Evolutionary conservation across 1,140 invertebrate genomes (phyloP).

Genomic region (Pomacea maculata): DNA sequence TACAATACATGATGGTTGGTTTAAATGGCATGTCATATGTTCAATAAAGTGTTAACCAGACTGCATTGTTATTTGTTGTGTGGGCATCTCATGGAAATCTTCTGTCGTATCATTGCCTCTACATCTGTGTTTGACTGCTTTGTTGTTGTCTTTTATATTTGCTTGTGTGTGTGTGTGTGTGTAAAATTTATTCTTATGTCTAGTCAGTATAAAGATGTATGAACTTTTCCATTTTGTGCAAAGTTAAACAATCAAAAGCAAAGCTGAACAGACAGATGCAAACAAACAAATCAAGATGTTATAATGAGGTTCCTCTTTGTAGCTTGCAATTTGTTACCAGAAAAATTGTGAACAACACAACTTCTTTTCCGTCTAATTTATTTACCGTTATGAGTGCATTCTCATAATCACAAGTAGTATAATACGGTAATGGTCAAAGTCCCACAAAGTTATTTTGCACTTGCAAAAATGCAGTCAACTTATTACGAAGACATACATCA

Average conservation of each 20-base stretch:
- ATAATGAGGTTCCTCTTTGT: not conserved
- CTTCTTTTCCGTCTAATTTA: no score
- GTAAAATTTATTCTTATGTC: not conserved
- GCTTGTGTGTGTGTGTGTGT: constrained; percentile 1
- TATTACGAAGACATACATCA: no score
- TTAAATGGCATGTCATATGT: not conserved
- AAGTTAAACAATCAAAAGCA: not conserved
- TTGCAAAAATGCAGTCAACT: no score
- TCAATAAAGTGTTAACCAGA: not conserved
- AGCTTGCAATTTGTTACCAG: no score
- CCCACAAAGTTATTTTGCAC: no score
- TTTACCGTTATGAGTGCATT: no score
- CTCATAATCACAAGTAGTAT: no score
- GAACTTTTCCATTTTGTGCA: not conserved
- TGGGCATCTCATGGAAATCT: not conserved
- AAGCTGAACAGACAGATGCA: not conserved
- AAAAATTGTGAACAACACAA: no score
- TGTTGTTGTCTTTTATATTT: not conserved
- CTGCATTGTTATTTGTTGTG: not conserved
- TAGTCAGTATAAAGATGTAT: not conserved
- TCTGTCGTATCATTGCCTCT: not conserved
- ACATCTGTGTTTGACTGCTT: not conserved
- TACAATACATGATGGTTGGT: not conserved
- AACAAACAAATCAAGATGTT: not conserved
- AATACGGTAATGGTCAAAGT: no score